Conservation (phyloP, 2,888 invertebrate species). For the Lagria hirta region DNA sequence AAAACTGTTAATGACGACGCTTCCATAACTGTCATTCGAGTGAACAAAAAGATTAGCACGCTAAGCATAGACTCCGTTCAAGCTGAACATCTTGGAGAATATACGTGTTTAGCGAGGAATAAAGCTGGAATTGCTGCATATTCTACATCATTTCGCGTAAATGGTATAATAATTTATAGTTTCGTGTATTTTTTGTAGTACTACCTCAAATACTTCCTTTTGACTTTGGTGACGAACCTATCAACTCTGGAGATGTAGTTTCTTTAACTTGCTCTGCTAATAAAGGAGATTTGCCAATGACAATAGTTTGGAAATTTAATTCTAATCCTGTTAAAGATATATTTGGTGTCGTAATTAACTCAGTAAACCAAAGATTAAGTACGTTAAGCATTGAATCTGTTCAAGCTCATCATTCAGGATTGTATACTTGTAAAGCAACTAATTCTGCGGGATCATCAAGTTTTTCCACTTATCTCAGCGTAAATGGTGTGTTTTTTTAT, state of each 20-base stretch:
- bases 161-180: constrained; percentile 61
- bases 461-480: constrained; percentile 56
- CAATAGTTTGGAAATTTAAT: constrained; percentile 68
- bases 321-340: constrained; percentile 53
- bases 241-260: constrained; percentile 61
- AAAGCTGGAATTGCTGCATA: constrained; percentile 64
- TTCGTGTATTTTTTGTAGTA: constrained; percentile 33
- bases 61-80: constrained; percentile 63
- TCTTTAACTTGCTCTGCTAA: constrained; percentile 65
- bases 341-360: constrained; percentile 52
- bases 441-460: constrained; percentile 55
- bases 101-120: constrained; percentile 73
- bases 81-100: constrained; percentile 69
- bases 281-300: constrained; percentile 72
- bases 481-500: too few relatives aligned
- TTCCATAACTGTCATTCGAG: constrained; percentile 49
- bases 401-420: constrained; percentile 69
- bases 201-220: constrained; percentile 48
- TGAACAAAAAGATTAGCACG: constrained; percentile 57
- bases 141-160: constrained; percentile 64
- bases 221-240: constrained; percentile 59
- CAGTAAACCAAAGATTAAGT: constrained; percentile 58
- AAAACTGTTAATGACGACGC: constrained; percentile 44
- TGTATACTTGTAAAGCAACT: constrained; percentile 71
- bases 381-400: constrained; percentile 69